A percentile compares a stretch with the other conserved stretches of the same genome.
Conservation (phyloP, 37 sponge, comb jelly and placozoan species). For the Dysidea cf. avara region DNA sequence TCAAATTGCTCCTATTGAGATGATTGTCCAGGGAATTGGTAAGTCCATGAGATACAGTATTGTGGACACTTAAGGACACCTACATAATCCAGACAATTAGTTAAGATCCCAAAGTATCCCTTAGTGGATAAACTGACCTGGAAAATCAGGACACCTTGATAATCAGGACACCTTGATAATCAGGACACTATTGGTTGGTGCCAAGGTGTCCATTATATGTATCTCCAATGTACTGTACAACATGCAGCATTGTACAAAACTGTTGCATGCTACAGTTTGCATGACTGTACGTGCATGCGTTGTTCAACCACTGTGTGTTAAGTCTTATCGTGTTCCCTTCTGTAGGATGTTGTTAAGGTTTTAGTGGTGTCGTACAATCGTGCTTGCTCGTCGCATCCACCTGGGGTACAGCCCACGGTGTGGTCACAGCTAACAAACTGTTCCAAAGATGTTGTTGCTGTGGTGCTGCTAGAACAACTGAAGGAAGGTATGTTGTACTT, state of each 20-base stretch:
- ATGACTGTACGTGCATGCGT: not conserved
- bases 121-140: too few relatives aligned
- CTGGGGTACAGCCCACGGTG: not conserved
- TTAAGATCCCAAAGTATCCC: too few relatives aligned
- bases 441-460: slow-evolving; percentile 2
- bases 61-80: too few relatives aligned
- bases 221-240: not conserved
- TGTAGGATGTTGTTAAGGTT: slow-evolving; percentile 22
- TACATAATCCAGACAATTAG: too few relatives aligned
- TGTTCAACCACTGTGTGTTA: not conserved
- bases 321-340: too few relatives aligned
- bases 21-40: slow-evolving; percentile 7
- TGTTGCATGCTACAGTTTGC: not conserved
- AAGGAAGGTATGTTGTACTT: slow-evolving; percentile 28
- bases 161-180: too few relatives aligned
- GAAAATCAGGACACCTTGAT: too few relatives aligned
- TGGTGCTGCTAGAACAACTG: slow-evolving; percentile 22
- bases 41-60: not conserved
- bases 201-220: not conserved
- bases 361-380: slow-evolving; percentile 19
- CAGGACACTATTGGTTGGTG: too few relatives aligned
- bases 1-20: not conserved
- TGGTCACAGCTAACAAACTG: slow-evolving; percentile 14
- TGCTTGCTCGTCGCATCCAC: not conserved
- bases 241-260: not conserved